These are phyloP conservation scores for Phaenicophaeus curvirostris DNA, from an alignment of 2,797 vertebrate genomes.

Conservation along the genomic window DNA sequence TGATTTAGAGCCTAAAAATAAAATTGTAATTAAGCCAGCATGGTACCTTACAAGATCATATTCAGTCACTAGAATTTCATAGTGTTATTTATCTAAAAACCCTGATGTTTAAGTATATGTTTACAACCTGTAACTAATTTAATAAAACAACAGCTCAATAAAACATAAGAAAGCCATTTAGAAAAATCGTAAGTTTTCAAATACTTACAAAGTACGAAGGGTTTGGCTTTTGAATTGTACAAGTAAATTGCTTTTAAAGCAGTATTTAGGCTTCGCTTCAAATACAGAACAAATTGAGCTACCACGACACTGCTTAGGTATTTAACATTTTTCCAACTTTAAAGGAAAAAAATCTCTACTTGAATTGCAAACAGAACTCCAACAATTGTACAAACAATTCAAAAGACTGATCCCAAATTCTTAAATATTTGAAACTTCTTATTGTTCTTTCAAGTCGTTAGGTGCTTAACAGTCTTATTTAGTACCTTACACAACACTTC, in stretches of 20 bases:
- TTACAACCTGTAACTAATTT: neutral
- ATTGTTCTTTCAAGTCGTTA: neutral
- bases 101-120: neutral
- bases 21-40: conserved; percentile 40
- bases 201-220: neutral
- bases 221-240: neutral
- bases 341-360: neutral
- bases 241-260: neutral
- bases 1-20: conserved; percentile 90
- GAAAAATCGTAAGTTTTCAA: neutral
- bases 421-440: too few relatives aligned
- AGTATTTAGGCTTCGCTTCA: neutral
- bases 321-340: neutral
- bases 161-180: neutral
- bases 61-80: neutral
- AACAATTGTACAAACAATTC: neutral
- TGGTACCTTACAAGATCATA: neutral
- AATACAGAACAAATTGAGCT: neutral
- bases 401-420: neutral
- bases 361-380: neutral
- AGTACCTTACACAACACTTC: neutral
- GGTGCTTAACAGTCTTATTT: neutral
- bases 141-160: neutral
- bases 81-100: neutral
- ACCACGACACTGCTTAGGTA: neutral